phyloP scores from a whole-genome alignment of 2,888 invertebrate species.

The Ethmia dodecea region DNA sequence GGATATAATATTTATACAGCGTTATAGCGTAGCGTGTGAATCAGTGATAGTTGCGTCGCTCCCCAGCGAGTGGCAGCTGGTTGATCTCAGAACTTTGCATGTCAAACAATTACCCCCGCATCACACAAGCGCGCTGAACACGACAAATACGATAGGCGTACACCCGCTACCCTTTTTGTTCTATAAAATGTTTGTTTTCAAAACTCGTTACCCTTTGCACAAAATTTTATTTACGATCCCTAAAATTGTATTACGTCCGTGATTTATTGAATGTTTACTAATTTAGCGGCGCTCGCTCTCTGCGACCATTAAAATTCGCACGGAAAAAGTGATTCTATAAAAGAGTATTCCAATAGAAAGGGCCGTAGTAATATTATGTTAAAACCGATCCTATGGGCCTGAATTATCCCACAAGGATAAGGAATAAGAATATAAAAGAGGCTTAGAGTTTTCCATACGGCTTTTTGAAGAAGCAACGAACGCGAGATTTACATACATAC shows the following conservation, averaged over 20 bases:
- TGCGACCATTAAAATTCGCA: slow-evolving; percentile 48
- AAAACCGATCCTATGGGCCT: slow-evolving; percentile 71
- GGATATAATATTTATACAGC: slow-evolving; percentile 6
- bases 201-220: slow-evolving; percentile 61
- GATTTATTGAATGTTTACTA: slow-evolving; percentile 67
- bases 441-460: slow-evolving; percentile 70
- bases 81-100: slow-evolving; percentile 64
- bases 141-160: slow-evolving; percentile 56
- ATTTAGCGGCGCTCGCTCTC: slow-evolving; percentile 40
- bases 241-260: slow-evolving; percentile 54
- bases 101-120: slow-evolving; percentile 61
- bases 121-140: slow-evolving; percentile 45
- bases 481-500: slow-evolving; percentile 66
- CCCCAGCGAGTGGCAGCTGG: slow-evolving; percentile 33
- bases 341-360: slow-evolving; percentile 43
- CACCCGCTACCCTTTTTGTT: slow-evolving; percentile 55
- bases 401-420: slow-evolving; percentile 74
- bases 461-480: slow-evolving; percentile 63
- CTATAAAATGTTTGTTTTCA: slow-evolving; percentile 64
- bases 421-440: slow-evolving; percentile 73
- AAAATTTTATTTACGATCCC: slow-evolving; percentile 61
- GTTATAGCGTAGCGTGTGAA: slow-evolving; percentile 24
- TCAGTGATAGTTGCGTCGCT: slow-evolving; percentile 41
- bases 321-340: slow-evolving; percentile 42
- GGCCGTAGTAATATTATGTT: slow-evolving; percentile 69